Percentiles rank a stretch among this genome's conserved stretches.
Conservation (phyloP, 2,113 vertebrate genomes). For the Pipa parva region DNA sequence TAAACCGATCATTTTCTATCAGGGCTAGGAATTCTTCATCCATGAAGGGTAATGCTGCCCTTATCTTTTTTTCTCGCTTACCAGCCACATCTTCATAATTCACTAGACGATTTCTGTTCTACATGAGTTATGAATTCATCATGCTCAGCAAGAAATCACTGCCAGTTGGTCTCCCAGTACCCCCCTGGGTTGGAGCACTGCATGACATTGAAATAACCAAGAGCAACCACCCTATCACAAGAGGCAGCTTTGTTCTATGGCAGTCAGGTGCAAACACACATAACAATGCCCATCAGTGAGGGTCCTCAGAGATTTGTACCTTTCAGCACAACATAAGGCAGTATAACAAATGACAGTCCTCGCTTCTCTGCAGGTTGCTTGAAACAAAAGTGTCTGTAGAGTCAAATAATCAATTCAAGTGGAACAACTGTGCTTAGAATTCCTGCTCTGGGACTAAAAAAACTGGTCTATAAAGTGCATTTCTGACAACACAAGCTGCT, state of each 20-base stretch:
- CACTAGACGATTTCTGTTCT: constrained; percentile 33
- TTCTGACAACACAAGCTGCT: too few species aligned
- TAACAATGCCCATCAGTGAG: background rate
- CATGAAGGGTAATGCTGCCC: constrained; percentile 25
- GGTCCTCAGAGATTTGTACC: constrained; percentile 2
- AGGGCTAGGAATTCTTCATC: constrained; percentile 19
- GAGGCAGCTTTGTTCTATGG: constrained; percentile 2
- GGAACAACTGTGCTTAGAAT: too few species aligned
- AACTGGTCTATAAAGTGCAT: too few species aligned
- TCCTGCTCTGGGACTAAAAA: too few species aligned
- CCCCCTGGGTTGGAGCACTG: background rate
- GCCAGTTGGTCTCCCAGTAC: constrained; percentile 27
- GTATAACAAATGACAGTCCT: background rate
- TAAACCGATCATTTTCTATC: constrained; percentile 12
- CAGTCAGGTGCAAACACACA: background rate
- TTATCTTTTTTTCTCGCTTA: constrained; percentile 44
- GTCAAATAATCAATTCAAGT: background rate
- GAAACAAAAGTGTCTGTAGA: background rate
- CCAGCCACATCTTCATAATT: constrained; percentile 39
- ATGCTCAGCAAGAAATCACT: constrained; percentile 40
- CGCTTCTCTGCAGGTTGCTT: background rate
- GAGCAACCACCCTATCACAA: background rate
- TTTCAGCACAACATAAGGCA: background rate
- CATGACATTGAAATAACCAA: background rate
- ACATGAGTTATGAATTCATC: constrained; percentile 45